Base-by-base conservation (phyloP, 2,797 vertebrate genomes). In the Sylvilagus floridanus region DNA sequence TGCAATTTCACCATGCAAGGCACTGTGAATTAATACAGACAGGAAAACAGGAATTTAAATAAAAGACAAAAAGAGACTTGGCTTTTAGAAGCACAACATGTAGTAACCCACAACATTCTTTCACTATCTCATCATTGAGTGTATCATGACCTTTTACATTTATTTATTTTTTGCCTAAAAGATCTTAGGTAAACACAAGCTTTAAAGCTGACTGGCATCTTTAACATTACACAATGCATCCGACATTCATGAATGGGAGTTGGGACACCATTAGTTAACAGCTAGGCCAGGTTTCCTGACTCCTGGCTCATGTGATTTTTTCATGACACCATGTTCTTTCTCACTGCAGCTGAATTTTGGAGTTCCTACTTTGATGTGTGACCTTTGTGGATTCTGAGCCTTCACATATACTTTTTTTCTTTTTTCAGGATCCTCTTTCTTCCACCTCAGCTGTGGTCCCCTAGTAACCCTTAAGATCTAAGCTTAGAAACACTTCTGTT, bases 21-120 rank as follows among this genome's bases (percentile, higher is more conserved):
- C 24, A 83, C 16, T 8, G 0, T 72, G 37, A 84, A 9, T 88
- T 72, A 52, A 22, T 69, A 22, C 3, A 62, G 78, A 94, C 42
- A 47, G 42, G 42, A 47, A 47, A 47, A 9, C 42, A 47, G 8
- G 42, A 47, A 47, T 47, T 47, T 47, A 47, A 52, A 63, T 52
- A 35, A 84, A 32, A 47, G 69, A 5, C 22, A 72, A 14, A 84
- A 42, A 79, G 47, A 75, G 54, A 81, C 57, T 71, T 84, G 21
- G 30, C n/a, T 93, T 87, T 92, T 75, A 50, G 75, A 84, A 96
- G 73, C 2, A 65, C 52, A 72, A 30, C 5, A 30, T 47, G 35
- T 63, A 78, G 52, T 84, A 76, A 92, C 57, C n/a, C 32, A 32
- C 75, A 83, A 7, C 87, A 26, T 87, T 37, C 16, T 62, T 82